Conservation (phyloP, 2,113 vertebrate genomes). For the Gavialis gangeticus region DNA sequence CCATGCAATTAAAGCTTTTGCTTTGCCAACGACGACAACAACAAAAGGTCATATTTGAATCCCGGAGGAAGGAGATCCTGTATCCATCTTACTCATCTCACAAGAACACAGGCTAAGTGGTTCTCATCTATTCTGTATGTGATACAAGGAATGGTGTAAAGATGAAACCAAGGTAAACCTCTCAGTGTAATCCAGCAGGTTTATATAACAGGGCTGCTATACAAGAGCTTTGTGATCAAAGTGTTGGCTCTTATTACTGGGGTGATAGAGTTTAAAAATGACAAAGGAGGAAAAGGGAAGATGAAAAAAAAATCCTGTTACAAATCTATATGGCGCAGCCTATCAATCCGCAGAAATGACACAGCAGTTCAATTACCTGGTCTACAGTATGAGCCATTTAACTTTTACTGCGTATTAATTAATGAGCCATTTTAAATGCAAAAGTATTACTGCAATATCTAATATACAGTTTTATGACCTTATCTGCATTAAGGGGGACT, state of each 20-base stretch:
- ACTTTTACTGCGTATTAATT: neutral
- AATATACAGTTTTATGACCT: neutral
- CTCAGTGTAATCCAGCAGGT: conserved; percentile 32
- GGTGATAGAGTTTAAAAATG: conserved; percentile 20
- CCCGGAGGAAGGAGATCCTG: conserved; percentile 25
- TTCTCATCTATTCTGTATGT: conserved; percentile 47
- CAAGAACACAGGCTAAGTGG: conserved; percentile 28
- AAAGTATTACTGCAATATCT: neutral
- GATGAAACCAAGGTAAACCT: conserved; percentile 56
- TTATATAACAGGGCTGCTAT: neutral
- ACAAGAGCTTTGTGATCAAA: neutral
- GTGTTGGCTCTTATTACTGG: conserved; percentile 25
- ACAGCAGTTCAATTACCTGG: neutral
- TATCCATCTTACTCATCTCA: conserved; percentile 24
- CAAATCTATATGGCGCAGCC: neutral
- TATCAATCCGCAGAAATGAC: neutral
- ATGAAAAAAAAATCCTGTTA: neutral
- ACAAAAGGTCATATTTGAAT: conserved; percentile 24
- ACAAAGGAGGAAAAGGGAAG: neutral
- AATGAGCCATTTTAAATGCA: neutral
- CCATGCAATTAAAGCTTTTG: conserved; percentile 46
- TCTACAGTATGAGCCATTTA: neutral
- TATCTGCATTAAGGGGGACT: neutral
- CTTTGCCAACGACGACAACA: conserved; percentile 32
- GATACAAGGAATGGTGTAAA: conserved; percentile 36